Evolutionary conservation across 2,888 invertebrate genomes (phyloP).

Genomic region (Cryptops parisi): DNA sequence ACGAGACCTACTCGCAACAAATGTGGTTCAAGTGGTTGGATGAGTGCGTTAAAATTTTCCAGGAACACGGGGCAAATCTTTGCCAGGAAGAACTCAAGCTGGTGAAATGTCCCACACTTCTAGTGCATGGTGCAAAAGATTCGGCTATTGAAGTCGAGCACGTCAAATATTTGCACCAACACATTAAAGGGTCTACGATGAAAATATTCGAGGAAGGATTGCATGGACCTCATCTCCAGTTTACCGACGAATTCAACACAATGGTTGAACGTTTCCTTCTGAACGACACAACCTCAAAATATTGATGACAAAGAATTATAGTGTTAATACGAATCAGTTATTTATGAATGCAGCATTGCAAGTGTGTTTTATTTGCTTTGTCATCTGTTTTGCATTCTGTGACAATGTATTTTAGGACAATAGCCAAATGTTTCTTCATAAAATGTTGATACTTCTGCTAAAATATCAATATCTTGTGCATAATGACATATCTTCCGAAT

Average conservation of each 20-base stretch:
- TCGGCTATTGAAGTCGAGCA: slow-evolving; percentile 59
- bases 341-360: too few species aligned
- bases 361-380: too few species aligned
- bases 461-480: too few species aligned
- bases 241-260: slow-evolving; percentile 62
- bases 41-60: slow-evolving; percentile 36
- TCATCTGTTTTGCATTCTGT: too few species aligned
- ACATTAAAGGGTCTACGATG: slow-evolving; percentile 43
- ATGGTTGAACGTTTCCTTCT: slow-evolving; percentile 58
- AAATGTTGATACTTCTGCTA: too few species aligned
- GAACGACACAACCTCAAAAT: too few species aligned
- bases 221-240: slow-evolving; percentile 70
- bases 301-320: too few species aligned
- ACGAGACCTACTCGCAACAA: slow-evolving; percentile 47
- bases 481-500: too few species aligned
- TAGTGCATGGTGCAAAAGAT: slow-evolving; percentile 72
- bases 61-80: not conserved
- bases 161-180: slow-evolving; percentile 49
- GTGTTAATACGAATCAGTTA: too few species aligned
- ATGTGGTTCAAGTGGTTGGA: slow-evolving; percentile 58
- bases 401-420: too few species aligned
- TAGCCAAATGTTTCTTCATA: too few species aligned
- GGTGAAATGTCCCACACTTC: slow-evolving; percentile 58
- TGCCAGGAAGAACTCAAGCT: slow-evolving; percentile 38
- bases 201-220: slow-evolving; percentile 53